Evolutionary conservation across 2,888 invertebrate genomes (phyloP), one percentile per base, ranked within the genome.

Genomic region (Pandemis corylana): DNA sequence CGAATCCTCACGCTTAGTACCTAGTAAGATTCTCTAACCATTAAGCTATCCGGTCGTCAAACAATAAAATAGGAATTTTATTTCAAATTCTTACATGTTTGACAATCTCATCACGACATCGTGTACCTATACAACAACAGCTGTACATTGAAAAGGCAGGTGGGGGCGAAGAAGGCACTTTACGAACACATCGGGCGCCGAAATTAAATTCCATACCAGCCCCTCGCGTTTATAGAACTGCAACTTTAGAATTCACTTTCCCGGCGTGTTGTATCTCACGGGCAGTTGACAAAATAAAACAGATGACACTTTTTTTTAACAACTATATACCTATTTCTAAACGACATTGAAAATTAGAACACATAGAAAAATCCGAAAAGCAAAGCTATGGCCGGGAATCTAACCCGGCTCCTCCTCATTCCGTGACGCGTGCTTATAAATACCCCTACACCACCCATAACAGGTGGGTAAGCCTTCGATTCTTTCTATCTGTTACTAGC

Each of bases 191-290:
- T 71, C 59, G 68, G 66, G 66, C 65, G 82, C 83, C 79, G 80
- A 85, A 88, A 89, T 88, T 86, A 89, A 88, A 89, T 88, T 88
- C 88, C 87, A 83, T 83, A 83, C 85, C 85, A 84, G 84, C 83
- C 83, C 81, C 81, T 78, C 83, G 80, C 84, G 83, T 88, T 84
- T 83, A 59, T 46, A 70, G 51, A 82, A 81, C 80, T 88, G 84
- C 83, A 81, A 83, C 81, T 85, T 82, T 80, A 81, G 80, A 83
- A 83, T 81, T 76, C 82, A 83, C 83, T 85, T 87, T 84, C 73
- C 78, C 76, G 77, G 80, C 78, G 81, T 81, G 85, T 84, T 82
- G 81, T 83, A n/a, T 56, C 20, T 56, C 20, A 42, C 80, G 36
- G 28, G 7, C 9, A 41, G n/a, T 53, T 51, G 36, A 44, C 7